A percentile compares a stretch with the other conserved stretches of the same genome.
Conservation (phyloP, 2,113 vertebrate genomes). For the Poicephalus gulielmi region DNA sequence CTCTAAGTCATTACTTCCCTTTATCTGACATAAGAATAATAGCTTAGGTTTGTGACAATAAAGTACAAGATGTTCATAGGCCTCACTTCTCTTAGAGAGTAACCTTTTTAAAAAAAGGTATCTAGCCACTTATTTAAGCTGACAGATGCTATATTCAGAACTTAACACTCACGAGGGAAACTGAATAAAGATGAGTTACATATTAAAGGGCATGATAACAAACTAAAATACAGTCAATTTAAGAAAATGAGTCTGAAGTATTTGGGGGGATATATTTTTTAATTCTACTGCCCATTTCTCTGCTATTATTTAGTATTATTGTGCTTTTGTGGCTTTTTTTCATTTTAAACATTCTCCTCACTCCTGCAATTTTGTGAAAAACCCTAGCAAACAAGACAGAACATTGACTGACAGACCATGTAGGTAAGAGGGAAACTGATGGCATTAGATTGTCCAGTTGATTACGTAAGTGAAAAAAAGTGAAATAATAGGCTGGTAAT, state of each 20-base stretch:
- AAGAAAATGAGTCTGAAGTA: background rate
- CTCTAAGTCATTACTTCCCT: background rate
- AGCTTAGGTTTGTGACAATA: background rate
- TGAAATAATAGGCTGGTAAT: background rate
- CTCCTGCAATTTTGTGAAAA: background rate
- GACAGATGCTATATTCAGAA: background rate
- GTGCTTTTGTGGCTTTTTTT: background rate
- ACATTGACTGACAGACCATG: constrained; percentile 22
- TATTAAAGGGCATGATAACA: background rate
- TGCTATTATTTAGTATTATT: background rate
- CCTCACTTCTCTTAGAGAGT: background rate
- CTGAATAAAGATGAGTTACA: background rate
- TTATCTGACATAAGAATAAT: background rate
- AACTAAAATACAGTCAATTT: background rate
- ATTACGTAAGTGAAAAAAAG: background rate
- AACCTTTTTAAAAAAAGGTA: background rate
- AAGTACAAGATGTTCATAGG: background rate
- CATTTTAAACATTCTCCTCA: background rate
- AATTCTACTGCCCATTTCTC: background rate
- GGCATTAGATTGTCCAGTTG: background rate
- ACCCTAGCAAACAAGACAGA: background rate
- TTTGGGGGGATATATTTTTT: background rate
- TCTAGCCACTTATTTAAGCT: background rate
- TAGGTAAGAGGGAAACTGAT: background rate
- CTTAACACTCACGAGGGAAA: background rate